phyloP scores from a whole-genome alignment of 2,888 invertebrate species.

The Drosophila colorata region DNA sequence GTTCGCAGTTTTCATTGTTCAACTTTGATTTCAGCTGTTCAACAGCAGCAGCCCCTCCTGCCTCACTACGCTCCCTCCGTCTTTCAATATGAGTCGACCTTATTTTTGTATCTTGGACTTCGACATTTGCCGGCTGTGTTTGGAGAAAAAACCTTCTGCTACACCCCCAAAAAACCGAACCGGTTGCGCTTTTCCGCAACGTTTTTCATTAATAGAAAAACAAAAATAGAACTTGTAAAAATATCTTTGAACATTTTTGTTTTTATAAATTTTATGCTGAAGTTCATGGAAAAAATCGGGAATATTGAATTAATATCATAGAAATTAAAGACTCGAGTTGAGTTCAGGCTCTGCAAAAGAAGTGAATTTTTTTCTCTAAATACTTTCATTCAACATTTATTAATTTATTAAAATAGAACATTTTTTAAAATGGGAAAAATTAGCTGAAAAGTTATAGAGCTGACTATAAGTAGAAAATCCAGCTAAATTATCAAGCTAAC shows the following conservation, averaged over 20 bases:
- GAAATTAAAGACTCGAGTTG: too few relatives aligned
- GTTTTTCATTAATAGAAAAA: constrained; percentile 31
- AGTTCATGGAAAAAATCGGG: too few relatives aligned
- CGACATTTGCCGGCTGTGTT: constrained; percentile 60
- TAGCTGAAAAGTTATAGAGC: too few relatives aligned
- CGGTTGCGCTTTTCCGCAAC: constrained; percentile 52
- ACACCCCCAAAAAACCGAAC: constrained; percentile 12
- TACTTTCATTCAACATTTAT: too few relatives aligned
- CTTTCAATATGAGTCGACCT: constrained; percentile 39
- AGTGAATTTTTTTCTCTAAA: too few relatives aligned
- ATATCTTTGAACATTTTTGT: constrained; percentile 23
- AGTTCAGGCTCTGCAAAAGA: too few relatives aligned
- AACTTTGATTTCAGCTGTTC: constrained; percentile 51
- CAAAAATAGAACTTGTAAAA: constrained; percentile 28
- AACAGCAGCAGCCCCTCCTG: constrained; percentile 24
- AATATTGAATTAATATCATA: too few relatives aligned
- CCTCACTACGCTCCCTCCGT: not conserved
- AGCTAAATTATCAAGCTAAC: too few relatives aligned
- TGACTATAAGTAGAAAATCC: too few relatives aligned
- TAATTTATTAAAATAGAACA: too few relatives aligned
- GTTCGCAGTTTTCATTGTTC: constrained; percentile 59
- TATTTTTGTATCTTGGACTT: constrained; percentile 55
- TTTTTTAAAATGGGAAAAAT: too few relatives aligned
- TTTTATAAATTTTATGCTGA: too few relatives aligned
- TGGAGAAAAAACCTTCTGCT: constrained; percentile 13